These are phyloP conservation scores for Hippoglossus hippoglossus DNA, from an alignment of 2,797 vertebrate genomes.

Conservation along the genomic window DNA sequence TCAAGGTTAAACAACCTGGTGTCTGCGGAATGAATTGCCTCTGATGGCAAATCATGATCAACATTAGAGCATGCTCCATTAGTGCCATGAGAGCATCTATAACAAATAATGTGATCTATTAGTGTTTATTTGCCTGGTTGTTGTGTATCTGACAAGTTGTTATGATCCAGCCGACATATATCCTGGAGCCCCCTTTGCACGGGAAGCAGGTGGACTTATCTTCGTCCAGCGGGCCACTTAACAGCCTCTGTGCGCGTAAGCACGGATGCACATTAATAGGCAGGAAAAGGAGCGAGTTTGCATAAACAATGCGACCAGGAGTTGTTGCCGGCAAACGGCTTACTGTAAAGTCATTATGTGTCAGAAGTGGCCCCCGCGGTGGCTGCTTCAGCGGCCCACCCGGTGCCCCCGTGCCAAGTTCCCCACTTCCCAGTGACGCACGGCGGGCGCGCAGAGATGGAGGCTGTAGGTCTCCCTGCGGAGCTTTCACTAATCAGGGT, in stretches of 20 bases:
- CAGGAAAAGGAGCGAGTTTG: constrained; percentile 63
- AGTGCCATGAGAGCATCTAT: neutral
- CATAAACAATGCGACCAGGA: constrained; percentile 61
- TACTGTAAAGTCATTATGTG: constrained; percentile 42
- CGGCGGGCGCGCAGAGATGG: constrained; percentile 9
- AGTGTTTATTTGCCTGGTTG: constrained; percentile 11
- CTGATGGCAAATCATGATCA: constrained; percentile 11
- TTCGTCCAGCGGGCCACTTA: constrained; percentile 30
- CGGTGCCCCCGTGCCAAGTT: constrained; percentile 39
- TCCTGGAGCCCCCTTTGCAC: constrained; percentile 37
- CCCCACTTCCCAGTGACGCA: constrained; percentile 72
- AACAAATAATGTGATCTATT: constrained; percentile 1
- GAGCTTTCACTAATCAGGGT: constrained; percentile 35
- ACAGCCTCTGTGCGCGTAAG: constrained; percentile 14
- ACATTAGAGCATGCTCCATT: too few species aligned
- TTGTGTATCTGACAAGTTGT: constrained; percentile 22
- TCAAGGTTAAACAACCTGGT: constrained; percentile 70
- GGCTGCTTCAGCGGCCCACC: constrained; percentile 9
- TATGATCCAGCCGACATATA: constrained; percentile 39
- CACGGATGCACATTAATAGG: constrained; percentile 57
- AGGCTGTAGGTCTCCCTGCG: constrained; percentile 37
- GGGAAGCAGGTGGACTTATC: constrained; percentile 64
- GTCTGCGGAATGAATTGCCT: constrained; percentile 51
- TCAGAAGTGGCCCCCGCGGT: constrained; percentile 2
- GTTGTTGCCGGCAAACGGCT: constrained; percentile 26